Conservation (phyloP, 1,140 invertebrate genomes). For the Philaenus spumarius region DNA sequence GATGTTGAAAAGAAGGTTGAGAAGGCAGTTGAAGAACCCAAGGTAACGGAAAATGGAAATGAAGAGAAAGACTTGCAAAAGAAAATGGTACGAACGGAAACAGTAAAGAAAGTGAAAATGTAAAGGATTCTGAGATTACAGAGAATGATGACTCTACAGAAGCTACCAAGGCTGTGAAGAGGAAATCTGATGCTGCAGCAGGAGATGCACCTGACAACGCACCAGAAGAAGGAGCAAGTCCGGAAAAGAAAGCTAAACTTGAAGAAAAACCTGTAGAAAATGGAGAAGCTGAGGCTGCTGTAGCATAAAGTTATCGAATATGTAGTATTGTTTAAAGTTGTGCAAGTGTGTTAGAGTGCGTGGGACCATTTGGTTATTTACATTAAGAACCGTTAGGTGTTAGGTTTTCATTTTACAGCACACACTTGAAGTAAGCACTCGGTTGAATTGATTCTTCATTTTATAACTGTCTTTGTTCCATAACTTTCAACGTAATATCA, state of each 20-base stretch:
- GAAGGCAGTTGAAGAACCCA: constrained; percentile 40
- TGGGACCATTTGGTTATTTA: neutral
- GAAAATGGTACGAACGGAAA: constrained; percentile 28
- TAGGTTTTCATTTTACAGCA: neutral
- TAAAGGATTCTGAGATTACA: constrained; percentile 50
- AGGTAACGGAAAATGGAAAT: constrained; percentile 30
- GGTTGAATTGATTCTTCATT: neutral
- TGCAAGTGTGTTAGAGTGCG: constrained; percentile 1
- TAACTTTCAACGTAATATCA: neutral
- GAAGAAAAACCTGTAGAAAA: constrained; percentile 45
- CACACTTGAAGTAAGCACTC: neutral
- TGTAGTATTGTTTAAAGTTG: neutral
- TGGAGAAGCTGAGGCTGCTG: constrained; percentile 52
- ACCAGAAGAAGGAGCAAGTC: constrained; percentile 45
- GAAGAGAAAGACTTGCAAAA: constrained; percentile 9
- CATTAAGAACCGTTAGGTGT: neutral
- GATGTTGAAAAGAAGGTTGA: constrained; percentile 46
- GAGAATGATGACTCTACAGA: constrained; percentile 46
- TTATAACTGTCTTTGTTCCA: constrained; percentile 3
- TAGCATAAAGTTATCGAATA: constrained; percentile 30
- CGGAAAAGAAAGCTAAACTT: constrained; percentile 65
- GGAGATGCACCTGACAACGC: constrained; percentile 39
- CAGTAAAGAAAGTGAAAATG: constrained; percentile 44
- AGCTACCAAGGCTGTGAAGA: constrained; percentile 41
- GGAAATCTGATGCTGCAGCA: constrained; percentile 57